Evolutionary conservation across 2,113 vertebrate genomes (phyloP).

Genomic region (Micronycteris hirsuta): DNA sequence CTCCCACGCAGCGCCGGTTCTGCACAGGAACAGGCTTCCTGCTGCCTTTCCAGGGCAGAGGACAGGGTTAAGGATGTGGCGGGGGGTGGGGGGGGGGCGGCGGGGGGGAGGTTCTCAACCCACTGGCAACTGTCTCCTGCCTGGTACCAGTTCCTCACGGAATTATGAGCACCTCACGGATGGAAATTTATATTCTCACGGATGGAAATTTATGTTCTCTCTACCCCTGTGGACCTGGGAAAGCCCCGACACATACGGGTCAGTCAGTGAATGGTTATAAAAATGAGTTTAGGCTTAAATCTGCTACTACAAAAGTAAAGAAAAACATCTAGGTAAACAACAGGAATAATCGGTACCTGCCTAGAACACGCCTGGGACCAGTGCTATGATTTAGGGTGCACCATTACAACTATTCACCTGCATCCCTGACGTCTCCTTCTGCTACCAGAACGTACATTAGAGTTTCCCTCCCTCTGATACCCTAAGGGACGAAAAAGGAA

Average conservation of each 20-base stretch:
- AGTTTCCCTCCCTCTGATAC: not conserved
- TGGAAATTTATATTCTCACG: not conserved
- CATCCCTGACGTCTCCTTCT: not conserved
- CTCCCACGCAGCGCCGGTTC: not conserved
- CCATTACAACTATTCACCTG: not conserved
- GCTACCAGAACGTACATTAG: not conserved
- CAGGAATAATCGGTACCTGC: not conserved
- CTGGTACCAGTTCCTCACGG: not conserved
- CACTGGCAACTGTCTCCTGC: not conserved
- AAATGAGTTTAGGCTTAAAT: not conserved
- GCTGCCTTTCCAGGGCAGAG: not conserved
- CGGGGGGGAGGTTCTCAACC: too few species aligned
- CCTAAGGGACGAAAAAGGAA: not conserved
- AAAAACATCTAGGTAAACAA: not conserved
- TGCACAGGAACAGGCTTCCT: not conserved
- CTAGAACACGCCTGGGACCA: not conserved
- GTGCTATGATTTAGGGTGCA: not conserved
- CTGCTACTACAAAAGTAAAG: not conserved
- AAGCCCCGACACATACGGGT: not conserved
- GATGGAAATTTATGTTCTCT: not conserved
- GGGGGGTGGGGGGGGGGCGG: too few species aligned
- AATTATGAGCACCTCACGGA: not conserved
- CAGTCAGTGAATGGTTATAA: not conserved
- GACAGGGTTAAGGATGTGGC: not conserved
- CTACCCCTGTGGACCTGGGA: not conserved